Base-by-base conservation (phyloP, 2,797 vertebrate genomes). In the Microchirus variegatus region DNA sequence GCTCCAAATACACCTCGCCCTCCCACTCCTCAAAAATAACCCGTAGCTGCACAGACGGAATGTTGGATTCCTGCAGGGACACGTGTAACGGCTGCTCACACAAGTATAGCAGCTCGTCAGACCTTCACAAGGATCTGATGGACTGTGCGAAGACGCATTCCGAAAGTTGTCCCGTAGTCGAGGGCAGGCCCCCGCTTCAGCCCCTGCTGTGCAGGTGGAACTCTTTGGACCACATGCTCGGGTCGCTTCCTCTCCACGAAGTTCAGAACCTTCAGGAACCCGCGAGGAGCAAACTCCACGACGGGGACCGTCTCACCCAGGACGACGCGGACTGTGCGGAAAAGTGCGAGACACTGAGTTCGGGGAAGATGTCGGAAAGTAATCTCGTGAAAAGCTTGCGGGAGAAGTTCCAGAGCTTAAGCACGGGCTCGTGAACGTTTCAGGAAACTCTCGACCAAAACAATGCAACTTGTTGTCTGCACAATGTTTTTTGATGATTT, bases 391-490 rank as follows among this genome's bases (percentile, higher is more conserved):
- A 91, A 87, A 96, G 94, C 88, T 93, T 99, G 66, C 90, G 95
- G 61, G 95, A 95, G 53, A 97, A 94, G 72, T 98, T 98, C 75
- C 96, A 96, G 91, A 96, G 91, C 75, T 90, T 96, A 14, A 94
- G 94, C 18, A 84, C 94, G 14, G 80, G 70, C 70, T 88, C 57
- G 1, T 85, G 65, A 85, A 56, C 44, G 11, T 43, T 46, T 77
- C 47, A 69, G 71, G 57, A 78, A 78, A 57, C 56, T 41, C 3
- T 66, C 43, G 19, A 1, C 13, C 2, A 56, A 55, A 71, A 72
- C 10, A 77, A 66, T 58, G 14, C 47, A 71, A 44, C 22, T 53
- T 65, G 14, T 31, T 72, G 22, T 66, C 37, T 61, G 54, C 47
- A 59, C 50, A 58, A 17, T 54, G 40, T 66, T 77, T 72, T 63